Percentiles rank a stretch among this genome's conserved stretches.
phyloP scores from a whole-genome alignment of 2,797 vertebrate species.

The Myripristis murdjan region DNA sequence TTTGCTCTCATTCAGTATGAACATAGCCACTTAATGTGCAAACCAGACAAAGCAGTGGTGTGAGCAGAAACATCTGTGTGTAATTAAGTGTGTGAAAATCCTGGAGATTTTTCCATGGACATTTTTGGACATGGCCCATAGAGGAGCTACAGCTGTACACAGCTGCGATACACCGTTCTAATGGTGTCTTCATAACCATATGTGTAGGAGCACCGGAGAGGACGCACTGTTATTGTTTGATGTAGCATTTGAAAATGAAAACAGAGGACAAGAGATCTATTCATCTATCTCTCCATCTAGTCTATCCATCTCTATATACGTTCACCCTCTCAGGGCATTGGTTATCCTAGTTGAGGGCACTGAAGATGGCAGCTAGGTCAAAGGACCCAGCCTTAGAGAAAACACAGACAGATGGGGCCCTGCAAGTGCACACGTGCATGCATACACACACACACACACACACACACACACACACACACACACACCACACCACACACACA shows the following conservation, averaged over 20 bases:
- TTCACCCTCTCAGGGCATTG: conserved; percentile 67
- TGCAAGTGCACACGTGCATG: conserved; percentile 23
- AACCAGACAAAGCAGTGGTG: no score
- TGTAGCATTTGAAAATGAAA: conserved; percentile 38
- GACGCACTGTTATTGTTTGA: conserved; percentile 33
- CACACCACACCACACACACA: no score
- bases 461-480: no score
- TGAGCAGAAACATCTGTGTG: no score
- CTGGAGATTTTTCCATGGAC: not conserved
- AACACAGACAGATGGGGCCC: conserved; percentile 85
- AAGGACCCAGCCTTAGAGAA: conserved; percentile 78
- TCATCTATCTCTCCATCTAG: conserved; percentile 25
- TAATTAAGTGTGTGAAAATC: not conserved
- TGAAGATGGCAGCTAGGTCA: conserved; percentile 83
- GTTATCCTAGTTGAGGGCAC: conserved; percentile 77
- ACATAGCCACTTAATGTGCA: no score
- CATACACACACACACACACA: not conserved
- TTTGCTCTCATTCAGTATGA: no score
- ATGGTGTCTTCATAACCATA: conserved; percentile 38
- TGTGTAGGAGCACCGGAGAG: conserved; percentile 31
- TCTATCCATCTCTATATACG: conserved; percentile 60
- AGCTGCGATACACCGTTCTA: not conserved
- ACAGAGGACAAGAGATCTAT: conserved; percentile 15
- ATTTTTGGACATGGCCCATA: not conserved
- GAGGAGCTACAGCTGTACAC: not conserved